Evolutionary conservation across 2,113 vertebrate species (phyloP).

Genomic region (Chlamydotis undulata): DNA sequence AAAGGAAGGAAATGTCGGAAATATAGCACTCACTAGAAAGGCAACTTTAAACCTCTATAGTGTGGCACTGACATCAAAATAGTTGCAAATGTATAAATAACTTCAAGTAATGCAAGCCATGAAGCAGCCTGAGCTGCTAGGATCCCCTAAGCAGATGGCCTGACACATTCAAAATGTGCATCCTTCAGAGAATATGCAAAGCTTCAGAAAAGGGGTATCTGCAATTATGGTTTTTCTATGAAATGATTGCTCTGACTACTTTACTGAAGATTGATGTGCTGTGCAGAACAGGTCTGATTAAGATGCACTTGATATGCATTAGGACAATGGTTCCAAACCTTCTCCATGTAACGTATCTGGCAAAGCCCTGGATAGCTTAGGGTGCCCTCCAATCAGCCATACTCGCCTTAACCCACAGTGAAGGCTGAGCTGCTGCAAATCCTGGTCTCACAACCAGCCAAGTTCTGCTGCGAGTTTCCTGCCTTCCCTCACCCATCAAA

Average conservation of each 20-base stretch:
- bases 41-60: neutral
- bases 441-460: neutral
- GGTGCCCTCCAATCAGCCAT: neutral
- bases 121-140: conserved; percentile 31
- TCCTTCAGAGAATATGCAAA: neutral
- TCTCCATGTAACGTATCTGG: neutral
- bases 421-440: neutral
- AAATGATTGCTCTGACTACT: neutral
- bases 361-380: neutral
- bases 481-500: neutral
- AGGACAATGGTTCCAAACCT: neutral
- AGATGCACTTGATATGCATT: neutral
- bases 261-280: neutral
- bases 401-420: neutral
- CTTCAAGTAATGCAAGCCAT: conserved; percentile 7
- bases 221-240: neutral
- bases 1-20: neutral
- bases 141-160: conserved; percentile 46
- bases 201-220: neutral
- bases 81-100: conserved; percentile 40
- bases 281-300: neutral
- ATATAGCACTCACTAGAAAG: neutral
- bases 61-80: conserved; percentile 7
- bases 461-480: neutral
- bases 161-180: neutral